Percentiles rank a stretch among this genome's conserved stretches.
Conservation (phyloP, 2,797 vertebrate species). For the Myotis myotis region DNA sequence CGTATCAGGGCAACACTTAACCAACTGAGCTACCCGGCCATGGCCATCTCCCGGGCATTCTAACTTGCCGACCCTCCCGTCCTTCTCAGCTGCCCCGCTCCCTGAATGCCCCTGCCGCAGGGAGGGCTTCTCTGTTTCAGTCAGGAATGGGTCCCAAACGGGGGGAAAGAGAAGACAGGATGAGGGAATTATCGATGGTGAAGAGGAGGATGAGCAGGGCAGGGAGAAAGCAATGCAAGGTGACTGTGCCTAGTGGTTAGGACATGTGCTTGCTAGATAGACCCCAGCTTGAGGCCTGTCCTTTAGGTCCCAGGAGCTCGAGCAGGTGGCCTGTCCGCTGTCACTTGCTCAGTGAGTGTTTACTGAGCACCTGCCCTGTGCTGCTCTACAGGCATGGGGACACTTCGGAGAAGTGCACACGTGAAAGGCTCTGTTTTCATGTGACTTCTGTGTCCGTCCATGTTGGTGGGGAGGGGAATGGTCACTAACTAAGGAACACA, state of each 20-base stretch:
- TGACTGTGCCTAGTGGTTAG: background rate
- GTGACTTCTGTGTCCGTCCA: background rate
- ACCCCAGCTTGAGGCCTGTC: background rate
- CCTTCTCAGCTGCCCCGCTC: background rate
- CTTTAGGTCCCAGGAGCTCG: background rate
- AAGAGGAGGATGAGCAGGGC: background rate
- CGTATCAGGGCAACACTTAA: background rate
- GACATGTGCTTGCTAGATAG: background rate
- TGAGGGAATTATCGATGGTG: background rate
- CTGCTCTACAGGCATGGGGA: background rate
- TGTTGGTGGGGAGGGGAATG: background rate
- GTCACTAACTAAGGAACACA: background rate
- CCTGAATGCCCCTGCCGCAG: background rate
- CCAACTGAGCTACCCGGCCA: background rate
- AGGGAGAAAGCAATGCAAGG: background rate
- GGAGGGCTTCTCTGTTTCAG: background rate
- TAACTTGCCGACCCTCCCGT: background rate
- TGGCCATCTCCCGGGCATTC: background rate
- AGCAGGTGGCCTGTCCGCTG: background rate
- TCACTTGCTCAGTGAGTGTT: background rate
- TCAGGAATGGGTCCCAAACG: background rate
- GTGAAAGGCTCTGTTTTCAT: background rate
- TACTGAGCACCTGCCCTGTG: background rate
- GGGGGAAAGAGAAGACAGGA: background rate
- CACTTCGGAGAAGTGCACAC: background rate